Percentiles rank a stretch among this genome's conserved stretches.
phyloP scores from a whole-genome alignment of 23 tunicate genomes.

The Styela clava region DNA sequence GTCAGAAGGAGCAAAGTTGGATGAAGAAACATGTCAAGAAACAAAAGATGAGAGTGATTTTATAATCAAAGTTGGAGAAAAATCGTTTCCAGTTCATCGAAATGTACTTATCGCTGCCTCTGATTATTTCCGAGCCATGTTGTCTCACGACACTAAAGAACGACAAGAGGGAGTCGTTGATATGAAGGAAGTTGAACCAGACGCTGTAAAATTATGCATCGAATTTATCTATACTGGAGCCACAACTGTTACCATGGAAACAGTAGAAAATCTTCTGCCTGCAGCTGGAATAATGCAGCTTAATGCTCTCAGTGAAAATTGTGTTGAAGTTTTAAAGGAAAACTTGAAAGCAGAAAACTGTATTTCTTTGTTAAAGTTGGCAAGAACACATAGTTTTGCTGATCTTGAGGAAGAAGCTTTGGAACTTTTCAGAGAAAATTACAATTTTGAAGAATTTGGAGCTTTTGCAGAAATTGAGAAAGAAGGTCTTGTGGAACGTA shows the following conservation, averaged over 20 bases:
- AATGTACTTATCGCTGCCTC: conserved; percentile 28
- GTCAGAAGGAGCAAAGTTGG: too few relatives aligned
- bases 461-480: background rate
- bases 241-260: background rate
- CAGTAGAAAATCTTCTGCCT: background rate
- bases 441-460: background rate
- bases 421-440: background rate
- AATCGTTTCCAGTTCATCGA: conserved; percentile 17
- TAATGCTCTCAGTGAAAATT: background rate
- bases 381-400: background rate
- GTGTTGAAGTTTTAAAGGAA: background rate
- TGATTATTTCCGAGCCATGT: conserved; percentile 33
- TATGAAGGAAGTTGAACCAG: conserved; percentile 28
- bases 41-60: background rate
- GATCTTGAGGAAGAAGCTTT: background rate
- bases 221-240: conserved; percentile 36
- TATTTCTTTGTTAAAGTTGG: background rate
- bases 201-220: conserved; percentile 7
- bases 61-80: conserved; percentile 9
- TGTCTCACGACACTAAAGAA: conserved; percentile 12
- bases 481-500: background rate
- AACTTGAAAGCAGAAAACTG: background rate
- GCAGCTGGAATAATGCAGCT: background rate
- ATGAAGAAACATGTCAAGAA: too few relatives aligned
- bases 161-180: conserved; percentile 1